Evolutionary conservation across 2,888 invertebrate species (phyloP), one percentile per base, ranked within the genome.

Genomic region (Copidosoma aretas): DNA sequence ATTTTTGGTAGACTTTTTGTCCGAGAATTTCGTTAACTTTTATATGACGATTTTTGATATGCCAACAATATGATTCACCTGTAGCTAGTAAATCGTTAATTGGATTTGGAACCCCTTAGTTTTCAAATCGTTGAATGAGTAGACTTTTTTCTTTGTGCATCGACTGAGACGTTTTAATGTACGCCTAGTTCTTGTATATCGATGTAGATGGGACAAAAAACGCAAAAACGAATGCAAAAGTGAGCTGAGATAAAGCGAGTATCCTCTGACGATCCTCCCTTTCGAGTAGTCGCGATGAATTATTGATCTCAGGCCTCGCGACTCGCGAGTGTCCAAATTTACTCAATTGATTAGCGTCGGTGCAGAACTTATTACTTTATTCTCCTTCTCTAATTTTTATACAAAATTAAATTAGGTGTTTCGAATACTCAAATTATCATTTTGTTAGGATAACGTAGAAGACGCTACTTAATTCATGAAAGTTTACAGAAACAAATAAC

Each of bases 41-140:
- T 66, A 60, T 60, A 66, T 61, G 51, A n/a, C 15, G 24, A 64
- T 56, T 64, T 68, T 68, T 68, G 68, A 68, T 68, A 64, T 51
- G 24, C 54, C 17, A 39, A 41, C 8, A 19, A 46, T 41, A 54
- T 32, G 43, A 43, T 8, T 10, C 56, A 32, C 46, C 46, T 24
- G 43, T 64, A 51, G 24, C 64, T 39, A 64, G 19, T 51, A 51
- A n/a, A n/a, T n/a, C n/a, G n/a, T n/a, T n/a, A n/a, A n/a, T n/a
- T n/a, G n/a, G n/a, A n/a, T n/a, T n/a, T n/a, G n/a, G n/a, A n/a
- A n/a, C n/a, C n/a, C n/a, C n/a, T 32, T 32, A n/a, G 39, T 41
- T 10, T 63, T 24, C 22, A 51, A 39, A 39, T 39, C 8, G 19
- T 17, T 21, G 15, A 22, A 32, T 32, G 32, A 32, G 8, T 5